phyloP scores from a whole-genome alignment of 2,113 vertebrate species.

The Platichthys flesus region DNA sequence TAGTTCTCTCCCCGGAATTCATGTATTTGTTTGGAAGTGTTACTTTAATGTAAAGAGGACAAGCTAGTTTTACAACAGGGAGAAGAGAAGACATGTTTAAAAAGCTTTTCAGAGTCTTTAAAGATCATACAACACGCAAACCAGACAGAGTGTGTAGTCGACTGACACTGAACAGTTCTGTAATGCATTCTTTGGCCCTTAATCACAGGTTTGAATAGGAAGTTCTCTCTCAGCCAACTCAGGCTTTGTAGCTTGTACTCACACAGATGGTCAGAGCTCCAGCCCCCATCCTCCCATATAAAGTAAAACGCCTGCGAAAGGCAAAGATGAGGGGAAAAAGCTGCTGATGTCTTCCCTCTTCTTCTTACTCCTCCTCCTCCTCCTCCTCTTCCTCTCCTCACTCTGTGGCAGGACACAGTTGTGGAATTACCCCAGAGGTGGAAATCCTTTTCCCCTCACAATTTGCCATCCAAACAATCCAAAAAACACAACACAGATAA shows the following conservation, averaged over 20 bases:
- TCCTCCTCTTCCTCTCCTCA: conserved; percentile 56
- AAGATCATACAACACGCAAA: conserved; percentile 23
- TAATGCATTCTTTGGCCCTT: conserved; percentile 37
- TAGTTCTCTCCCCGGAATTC: not conserved
- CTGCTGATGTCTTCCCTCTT: conserved; percentile 45
- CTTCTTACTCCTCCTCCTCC: conserved; percentile 38
- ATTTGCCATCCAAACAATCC: conserved; percentile 35
- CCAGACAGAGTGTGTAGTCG: conserved; percentile 2
- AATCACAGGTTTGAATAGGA: conserved; percentile 42
- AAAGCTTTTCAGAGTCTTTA: conserved; percentile 8
- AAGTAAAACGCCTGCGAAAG: conserved; percentile 39
- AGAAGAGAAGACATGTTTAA: conserved; percentile 7
- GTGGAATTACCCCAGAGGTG: conserved; percentile 42
- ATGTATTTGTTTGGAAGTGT: conserved; percentile 5
- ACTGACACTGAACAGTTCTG: conserved; percentile 11
- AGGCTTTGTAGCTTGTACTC: conserved; percentile 80
- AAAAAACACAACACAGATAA: conserved; percentile 22
- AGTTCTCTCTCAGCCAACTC: conserved; percentile 25
- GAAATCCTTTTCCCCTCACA: conserved; percentile 17
- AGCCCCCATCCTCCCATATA: conserved; percentile 87
- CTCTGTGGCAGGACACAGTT: conserved; percentile 46
- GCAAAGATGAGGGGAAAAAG: conserved; percentile 66
- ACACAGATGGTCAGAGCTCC: conserved; percentile 92
- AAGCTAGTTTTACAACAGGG: not conserved
- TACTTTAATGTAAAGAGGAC: not conserved